Evolutionary conservation across 2,888 invertebrate genomes (phyloP).

Genomic region (Caenorhabditis becei): DNA sequence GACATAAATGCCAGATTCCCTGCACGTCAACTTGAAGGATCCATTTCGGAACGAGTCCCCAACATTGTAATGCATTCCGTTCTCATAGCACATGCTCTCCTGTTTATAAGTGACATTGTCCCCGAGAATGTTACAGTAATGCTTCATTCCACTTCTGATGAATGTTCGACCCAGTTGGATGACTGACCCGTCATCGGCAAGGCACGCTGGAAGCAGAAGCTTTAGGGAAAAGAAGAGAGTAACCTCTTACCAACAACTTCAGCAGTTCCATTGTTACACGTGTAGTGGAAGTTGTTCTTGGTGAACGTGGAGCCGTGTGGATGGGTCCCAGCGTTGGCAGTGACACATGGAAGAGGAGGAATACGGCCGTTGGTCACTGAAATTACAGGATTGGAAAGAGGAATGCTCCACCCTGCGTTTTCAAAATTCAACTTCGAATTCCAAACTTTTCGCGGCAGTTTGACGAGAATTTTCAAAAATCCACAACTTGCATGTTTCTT

Average conservation of each 20-base stretch:
- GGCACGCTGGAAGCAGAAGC: conserved; percentile 75
- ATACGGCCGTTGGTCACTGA: conserved; percentile 72
- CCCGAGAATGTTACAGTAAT: conserved; percentile 75
- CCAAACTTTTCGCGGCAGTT: too few relatives aligned
- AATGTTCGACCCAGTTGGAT: conserved; percentile 79
- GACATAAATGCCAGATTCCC: conserved; percentile 76
- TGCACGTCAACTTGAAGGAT: conserved; percentile 78
- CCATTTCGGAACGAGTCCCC: conserved; percentile 80
- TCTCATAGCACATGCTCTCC: conserved; percentile 80
- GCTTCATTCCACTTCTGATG: conserved; percentile 76
- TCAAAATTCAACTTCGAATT: too few relatives aligned
- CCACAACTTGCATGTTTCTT: too few relatives aligned
- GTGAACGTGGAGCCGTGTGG: conserved; percentile 80
- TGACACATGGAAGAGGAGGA: conserved; percentile 78
- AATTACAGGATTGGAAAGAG: conserved; percentile 22
- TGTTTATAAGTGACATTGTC: conserved; percentile 80
- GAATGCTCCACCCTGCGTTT: too few relatives aligned
- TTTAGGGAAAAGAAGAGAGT: not conserved
- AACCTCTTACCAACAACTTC: conserved; percentile 80
- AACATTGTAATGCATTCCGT: conserved; percentile 79
- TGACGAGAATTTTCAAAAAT: too few relatives aligned
- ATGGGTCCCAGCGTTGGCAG: conserved; percentile 76
- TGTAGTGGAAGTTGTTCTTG: conserved; percentile 80
- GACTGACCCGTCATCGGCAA: conserved; percentile 79
- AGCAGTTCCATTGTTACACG: conserved; percentile 80